Percentiles rank a stretch among this genome's conserved stretches.
These are phyloP conservation scores for Donacobius atricapilla DNA, from an alignment of 2,113 vertebrate genomes.

Conservation along the genomic window DNA sequence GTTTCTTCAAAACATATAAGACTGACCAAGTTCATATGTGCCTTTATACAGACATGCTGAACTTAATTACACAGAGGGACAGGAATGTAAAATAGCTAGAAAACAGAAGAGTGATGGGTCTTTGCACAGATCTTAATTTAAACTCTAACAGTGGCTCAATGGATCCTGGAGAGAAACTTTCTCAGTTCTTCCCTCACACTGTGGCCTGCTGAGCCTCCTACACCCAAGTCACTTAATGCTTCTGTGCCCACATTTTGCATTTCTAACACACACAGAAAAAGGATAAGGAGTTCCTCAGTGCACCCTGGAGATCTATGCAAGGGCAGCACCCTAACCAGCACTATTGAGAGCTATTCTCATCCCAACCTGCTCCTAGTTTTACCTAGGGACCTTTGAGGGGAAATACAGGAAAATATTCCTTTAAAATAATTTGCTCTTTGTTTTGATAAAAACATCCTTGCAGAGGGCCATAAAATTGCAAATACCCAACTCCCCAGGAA, in stretches of 20 bases:
- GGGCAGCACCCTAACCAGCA: neutral
- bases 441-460: neutral
- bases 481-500: neutral
- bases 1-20: neutral
- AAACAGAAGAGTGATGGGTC: neutral
- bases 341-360: rapidly evolving
- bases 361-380: neutral
- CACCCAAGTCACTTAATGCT: neutral
- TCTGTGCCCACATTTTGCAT: neutral
- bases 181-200: neutral
- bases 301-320: neutral
- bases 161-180: neutral
- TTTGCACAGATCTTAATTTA: neutral
- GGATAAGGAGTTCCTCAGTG: neutral
- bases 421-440: neutral
- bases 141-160: neutral
- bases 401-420: neutral
- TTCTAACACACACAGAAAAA: neutral
- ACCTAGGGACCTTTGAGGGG: neutral
- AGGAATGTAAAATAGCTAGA: neutral
- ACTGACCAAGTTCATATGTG: neutral
- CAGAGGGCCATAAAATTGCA: neutral
- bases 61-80: neutral
- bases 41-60: neutral
- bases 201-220: neutral